A percentile compares a stretch with the other conserved stretches of the same genome.
phyloP scores from a whole-genome alignment of 1,140 invertebrate species.

The Cepaea nemoralis region DNA sequence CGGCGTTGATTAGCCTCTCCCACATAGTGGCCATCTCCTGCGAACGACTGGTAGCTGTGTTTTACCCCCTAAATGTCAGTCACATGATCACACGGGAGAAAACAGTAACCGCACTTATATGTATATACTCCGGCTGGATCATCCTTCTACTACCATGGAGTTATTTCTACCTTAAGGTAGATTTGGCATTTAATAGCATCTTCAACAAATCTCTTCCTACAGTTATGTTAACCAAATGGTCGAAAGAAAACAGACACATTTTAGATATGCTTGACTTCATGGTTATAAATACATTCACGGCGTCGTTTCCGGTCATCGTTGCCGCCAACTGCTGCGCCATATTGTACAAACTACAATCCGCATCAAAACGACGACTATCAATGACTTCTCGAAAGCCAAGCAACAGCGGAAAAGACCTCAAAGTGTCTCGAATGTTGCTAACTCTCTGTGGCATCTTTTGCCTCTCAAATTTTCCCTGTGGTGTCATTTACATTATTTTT shows the following conservation, averaged over 20 bases:
- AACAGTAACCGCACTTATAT: neutral
- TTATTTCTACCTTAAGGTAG: neutral
- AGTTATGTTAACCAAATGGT: neutral
- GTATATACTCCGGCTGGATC: neutral
- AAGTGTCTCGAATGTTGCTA: neutral
- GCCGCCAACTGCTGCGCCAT: neutral
- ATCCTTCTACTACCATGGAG: neutral
- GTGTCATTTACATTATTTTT: neutral
- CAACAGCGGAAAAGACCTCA: neutral
- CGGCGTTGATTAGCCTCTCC: neutral
- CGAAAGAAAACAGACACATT: neutral
- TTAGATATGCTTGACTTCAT: neutral
- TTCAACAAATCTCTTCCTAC: neutral
- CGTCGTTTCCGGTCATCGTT: neutral
- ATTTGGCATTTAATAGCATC: neutral
- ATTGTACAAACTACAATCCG: neutral
- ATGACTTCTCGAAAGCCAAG: neutral
- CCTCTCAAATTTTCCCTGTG: neutral
- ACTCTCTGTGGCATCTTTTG: neutral
- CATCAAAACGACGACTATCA: neutral
- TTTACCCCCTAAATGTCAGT: neutral
- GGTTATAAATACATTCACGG: neutral
- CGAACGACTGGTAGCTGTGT: neutral
- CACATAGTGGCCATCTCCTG: neutral
- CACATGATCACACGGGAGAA: neutral